These are phyloP conservation scores for Diarsia rubi DNA, from an alignment of 2,888 invertebrate genomes.

Conservation along the genomic window DNA sequence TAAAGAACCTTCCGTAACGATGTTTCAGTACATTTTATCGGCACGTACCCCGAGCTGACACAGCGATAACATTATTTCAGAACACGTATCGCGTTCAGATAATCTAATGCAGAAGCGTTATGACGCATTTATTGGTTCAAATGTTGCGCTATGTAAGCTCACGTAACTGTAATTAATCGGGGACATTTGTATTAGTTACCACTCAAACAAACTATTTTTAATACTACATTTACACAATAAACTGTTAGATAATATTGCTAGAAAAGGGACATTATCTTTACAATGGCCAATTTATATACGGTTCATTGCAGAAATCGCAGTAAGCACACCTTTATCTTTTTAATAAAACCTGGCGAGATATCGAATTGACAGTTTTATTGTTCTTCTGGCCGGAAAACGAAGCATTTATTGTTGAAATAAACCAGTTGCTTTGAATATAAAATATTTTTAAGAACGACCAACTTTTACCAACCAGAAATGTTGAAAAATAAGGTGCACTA, in stretches of 20 bases:
- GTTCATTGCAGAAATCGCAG: constrained; percentile 37
- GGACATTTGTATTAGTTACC: constrained; percentile 41
- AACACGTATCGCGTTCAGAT: constrained; percentile 87
- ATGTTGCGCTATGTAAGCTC: constrained; percentile 76
- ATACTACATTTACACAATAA: constrained; percentile 12
- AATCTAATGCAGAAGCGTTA: constrained; percentile 87
- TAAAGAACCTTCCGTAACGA: constrained; percentile 64
- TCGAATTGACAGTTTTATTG: constrained; percentile 51
- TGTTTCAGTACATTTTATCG: constrained; percentile 81
- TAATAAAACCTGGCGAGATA: constrained; percentile 56
- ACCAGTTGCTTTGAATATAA: constrained; percentile 10
- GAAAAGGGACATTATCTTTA: constrained; percentile 38
- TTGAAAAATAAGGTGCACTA: constrained; percentile 82
- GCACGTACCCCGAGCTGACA: constrained; percentile 73
- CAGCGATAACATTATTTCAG: constrained; percentile 87
- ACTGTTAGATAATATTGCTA: constrained; percentile 22
- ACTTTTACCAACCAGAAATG: constrained; percentile 65
- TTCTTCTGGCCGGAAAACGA: constrained; percentile 33
- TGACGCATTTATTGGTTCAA: constrained; percentile 87
- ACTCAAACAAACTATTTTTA: constrained; percentile 20
- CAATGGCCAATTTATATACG: constrained; percentile 36
- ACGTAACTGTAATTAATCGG: constrained; percentile 72
- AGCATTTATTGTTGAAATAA: constrained; percentile 30
- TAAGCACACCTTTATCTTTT: constrained; percentile 43
- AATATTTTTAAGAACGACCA: constrained; percentile 17